These are phyloP conservation scores for Threskiornis aethiopicus DNA, from an alignment of 2,797 vertebrate species.

Conservation along the genomic window DNA sequence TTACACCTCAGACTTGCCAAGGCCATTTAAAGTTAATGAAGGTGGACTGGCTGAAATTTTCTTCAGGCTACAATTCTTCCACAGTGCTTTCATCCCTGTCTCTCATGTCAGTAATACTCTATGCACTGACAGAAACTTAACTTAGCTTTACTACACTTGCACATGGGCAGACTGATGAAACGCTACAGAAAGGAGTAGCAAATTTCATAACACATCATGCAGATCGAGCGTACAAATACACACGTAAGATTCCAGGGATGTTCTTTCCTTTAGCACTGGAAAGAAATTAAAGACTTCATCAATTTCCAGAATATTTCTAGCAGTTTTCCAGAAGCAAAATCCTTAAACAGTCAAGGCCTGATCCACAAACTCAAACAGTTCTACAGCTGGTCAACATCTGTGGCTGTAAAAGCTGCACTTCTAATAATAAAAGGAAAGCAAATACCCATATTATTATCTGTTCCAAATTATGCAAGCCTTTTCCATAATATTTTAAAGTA, in stretches of 20 bases:
- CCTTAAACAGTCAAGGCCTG: neutral
- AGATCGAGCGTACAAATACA: neutral
- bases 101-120: constrained; percentile 12
- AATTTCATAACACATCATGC: neutral
- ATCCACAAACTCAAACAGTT: neutral
- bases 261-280: neutral
- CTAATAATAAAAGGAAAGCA: neutral
- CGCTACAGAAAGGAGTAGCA: neutral
- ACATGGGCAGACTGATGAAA: neutral
- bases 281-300: neutral
- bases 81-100: neutral
- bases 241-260: neutral
- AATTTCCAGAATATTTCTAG: neutral
- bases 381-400: neutral
- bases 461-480: neutral
- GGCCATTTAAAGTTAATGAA: constrained; percentile 33
- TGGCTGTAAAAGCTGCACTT: neutral
- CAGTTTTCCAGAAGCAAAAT: neutral
- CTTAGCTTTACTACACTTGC: neutral
- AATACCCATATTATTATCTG: neutral
- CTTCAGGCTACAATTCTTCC: constrained; percentile 49
- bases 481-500: neutral
- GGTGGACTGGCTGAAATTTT: constrained; percentile 39
- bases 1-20: constrained; percentile 14
- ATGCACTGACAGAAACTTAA: neutral